These are phyloP conservation scores for Desmodus rotundus DNA, from an alignment of 2,113 vertebrate species.

Conservation along the genomic window DNA sequence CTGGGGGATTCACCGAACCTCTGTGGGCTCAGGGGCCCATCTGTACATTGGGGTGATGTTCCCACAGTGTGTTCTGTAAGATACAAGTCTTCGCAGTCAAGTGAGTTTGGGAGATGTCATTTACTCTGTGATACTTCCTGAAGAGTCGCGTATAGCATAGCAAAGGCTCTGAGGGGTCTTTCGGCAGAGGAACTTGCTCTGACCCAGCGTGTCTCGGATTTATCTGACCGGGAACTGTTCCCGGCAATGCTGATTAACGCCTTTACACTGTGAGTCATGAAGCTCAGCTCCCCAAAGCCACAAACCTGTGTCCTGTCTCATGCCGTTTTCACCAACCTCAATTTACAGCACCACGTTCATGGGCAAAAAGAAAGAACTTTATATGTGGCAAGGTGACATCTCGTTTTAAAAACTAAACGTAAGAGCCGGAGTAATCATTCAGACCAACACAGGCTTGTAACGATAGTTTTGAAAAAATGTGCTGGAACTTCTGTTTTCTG, in stretches of 20 bases:
- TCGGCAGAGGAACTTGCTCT: neutral
- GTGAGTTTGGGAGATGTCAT: neutral
- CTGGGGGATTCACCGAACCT: neutral
- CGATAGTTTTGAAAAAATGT: neutral
- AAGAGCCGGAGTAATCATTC: neutral
- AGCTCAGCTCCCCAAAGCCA: neutral
- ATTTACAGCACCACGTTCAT: slow-evolving; percentile 15
- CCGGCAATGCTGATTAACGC: neutral
- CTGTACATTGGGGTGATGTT: neutral
- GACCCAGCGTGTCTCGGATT: neutral
- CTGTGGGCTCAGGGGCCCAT: neutral
- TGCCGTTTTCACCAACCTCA: neutral
- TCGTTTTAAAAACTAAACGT: neutral
- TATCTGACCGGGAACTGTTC: neutral
- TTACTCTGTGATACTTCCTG: neutral
- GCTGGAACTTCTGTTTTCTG: neutral
- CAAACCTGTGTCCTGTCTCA: neutral
- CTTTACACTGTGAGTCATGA: neutral
- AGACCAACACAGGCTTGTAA: neutral
- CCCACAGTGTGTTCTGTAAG: neutral
- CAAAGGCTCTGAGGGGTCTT: neutral
- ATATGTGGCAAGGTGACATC: neutral
- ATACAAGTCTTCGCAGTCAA: neutral
- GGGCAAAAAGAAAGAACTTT: neutral
- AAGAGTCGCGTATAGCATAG: neutral